Evolutionary conservation across 2,888 invertebrate species (phyloP).

Genomic region (Orthosia gracilis): DNA sequence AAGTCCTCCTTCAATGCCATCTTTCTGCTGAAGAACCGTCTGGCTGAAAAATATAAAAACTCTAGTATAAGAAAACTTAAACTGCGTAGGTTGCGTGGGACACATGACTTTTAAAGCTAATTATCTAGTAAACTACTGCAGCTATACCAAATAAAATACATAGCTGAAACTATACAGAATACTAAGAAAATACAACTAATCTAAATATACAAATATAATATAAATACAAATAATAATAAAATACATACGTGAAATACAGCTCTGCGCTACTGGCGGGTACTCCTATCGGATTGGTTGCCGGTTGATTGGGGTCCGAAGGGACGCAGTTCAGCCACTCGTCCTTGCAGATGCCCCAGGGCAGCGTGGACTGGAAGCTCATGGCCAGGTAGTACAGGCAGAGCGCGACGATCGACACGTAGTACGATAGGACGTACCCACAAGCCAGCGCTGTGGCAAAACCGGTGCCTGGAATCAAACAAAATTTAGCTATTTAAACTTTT

Average conservation of each 20-base stretch:
- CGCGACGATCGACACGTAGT: constrained; percentile 95
- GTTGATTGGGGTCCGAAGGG: constrained; percentile 78
- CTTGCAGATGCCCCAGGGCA: constrained; percentile 94
- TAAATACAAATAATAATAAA: background rate
- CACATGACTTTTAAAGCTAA: too few species aligned
- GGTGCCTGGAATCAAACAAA: constrained; percentile 88
- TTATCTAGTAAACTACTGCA: too few species aligned
- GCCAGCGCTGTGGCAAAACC: constrained; percentile 93
- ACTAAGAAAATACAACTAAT: too few species aligned
- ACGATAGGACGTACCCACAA: constrained; percentile 93
- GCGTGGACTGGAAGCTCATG: constrained; percentile 93
- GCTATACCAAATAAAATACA: too few species aligned
- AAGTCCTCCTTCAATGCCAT: constrained; percentile 84
- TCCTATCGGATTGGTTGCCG: constrained; percentile 25
- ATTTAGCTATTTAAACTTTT: background rate
- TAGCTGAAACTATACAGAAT: too few species aligned
- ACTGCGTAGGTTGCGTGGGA: too few species aligned
- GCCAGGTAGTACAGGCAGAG: constrained; percentile 94
- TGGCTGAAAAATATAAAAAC: constrained; percentile 73
- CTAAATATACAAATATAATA: background rate
- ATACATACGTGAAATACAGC: constrained; percentile 85
- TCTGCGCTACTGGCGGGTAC: constrained; percentile 89
- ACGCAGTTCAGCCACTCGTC: constrained; percentile 90
- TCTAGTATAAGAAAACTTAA: too few species aligned
- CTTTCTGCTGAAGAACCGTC: constrained; percentile 82